Percentiles rank a stretch among this genome's conserved stretches.
Conservation (phyloP, 2,113 vertebrate species). For the Rhinoderma darwinii region DNA sequence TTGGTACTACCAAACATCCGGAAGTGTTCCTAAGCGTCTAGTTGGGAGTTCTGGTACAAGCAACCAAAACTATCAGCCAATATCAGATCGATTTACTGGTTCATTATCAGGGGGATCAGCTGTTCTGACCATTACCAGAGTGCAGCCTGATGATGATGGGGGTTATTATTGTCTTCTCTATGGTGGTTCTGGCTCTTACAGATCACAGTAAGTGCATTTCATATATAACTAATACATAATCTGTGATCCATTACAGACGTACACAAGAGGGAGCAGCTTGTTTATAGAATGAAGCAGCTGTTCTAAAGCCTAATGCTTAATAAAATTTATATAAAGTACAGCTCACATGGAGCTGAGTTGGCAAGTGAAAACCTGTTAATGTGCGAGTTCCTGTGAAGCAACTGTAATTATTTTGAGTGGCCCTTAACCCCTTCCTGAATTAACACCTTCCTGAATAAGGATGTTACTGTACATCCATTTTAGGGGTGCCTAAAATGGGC, state of each 20-base stretch:
- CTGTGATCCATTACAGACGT: neutral
- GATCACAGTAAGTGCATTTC: neutral
- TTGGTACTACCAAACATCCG: conserved; percentile 39
- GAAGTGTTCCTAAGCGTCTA: conserved; percentile 17
- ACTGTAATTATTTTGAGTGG: too few relatives aligned
- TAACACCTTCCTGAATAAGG: too few relatives aligned
- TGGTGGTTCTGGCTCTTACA: neutral
- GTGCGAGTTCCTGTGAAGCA: too few relatives aligned
- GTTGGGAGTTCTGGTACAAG: neutral
- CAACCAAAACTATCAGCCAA: conserved; percentile 2
- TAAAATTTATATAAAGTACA: too few relatives aligned
- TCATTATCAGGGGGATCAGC: neutral
- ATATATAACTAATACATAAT: conserved; percentile 1
- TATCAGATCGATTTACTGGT: neutral
- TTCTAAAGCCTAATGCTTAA: neutral
- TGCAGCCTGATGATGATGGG: conserved; percentile 3
- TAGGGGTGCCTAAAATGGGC: too few relatives aligned
- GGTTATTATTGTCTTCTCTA: neutral
- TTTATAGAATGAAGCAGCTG: neutral
- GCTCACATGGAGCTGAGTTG: too few relatives aligned
- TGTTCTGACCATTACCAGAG: conserved; percentile 2
- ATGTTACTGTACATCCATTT: too few relatives aligned
- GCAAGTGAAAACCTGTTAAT: too few relatives aligned
- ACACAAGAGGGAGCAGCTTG: neutral
- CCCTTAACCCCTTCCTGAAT: too few relatives aligned